Base-by-base conservation (phyloP, 2,797 vertebrate species). In the Lacerta bilineata region DNA sequence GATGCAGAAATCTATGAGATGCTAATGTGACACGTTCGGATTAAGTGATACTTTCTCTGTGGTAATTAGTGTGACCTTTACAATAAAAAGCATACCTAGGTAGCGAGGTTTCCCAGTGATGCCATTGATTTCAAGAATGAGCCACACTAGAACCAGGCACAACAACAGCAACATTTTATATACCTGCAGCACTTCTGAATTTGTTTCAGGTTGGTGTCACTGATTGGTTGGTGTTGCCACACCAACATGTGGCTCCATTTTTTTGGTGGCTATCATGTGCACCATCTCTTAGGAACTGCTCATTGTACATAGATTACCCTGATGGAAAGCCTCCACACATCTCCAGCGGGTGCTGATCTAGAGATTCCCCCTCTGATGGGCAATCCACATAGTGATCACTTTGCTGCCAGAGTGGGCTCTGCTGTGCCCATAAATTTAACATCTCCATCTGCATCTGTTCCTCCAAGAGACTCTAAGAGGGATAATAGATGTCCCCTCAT, bases 21-120 rank as follows among this genome's bases (percentile, higher is more conserved):
- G 3, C 36, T 25, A 85, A 80, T 77, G 43, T 86, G 92, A 41
- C 84, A 66, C 71, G 77, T 74, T 91, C 5, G 1, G 29, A 36
- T 23, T 39, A 78, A 80, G 8, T 61, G 7, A 59, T 3, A 72
- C 41, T 87, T 84, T n/a, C 82, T 90, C 27, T n/a, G 85, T 84
- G 79, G 85, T 79, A 87, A 27, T 3, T 11, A 15, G n/a, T 29
- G 46, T 25, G 61, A 68, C 46, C n/a, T 77, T 83, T 78, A 61
- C 27, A 64, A 78, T 43, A 84, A 72, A 77, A 84, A 27, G 46
- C 50, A 55, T 17, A 83, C 43, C 61, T 1, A 66, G 0, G 10
- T 89, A 5, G 25, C 71, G 0, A 64, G 78, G 80, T 75, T 43
- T 36, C 6, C 11, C 25, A 64, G 33, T 11, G 15, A 5, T 41